Percentiles rank a stretch among this genome's conserved stretches.
These are phyloP conservation scores for Drosophila kepulauana DNA, from an alignment of 1,140 invertebrate genomes.

Conservation along the genomic window DNA sequence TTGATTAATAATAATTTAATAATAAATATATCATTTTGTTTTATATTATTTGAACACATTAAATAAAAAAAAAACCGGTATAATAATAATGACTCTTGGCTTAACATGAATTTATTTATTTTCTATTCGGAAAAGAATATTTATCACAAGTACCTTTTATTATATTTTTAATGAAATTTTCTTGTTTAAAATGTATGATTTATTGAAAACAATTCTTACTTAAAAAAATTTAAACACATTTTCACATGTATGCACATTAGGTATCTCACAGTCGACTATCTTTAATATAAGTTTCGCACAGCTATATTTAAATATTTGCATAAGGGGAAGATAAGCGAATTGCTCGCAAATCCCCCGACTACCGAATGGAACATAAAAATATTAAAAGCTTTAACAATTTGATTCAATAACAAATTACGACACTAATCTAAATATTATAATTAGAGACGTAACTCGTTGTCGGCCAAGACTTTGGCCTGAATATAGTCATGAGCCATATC, in stretches of 20 bases:
- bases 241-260: not conserved
- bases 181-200: no score
- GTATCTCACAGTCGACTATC: not conserved
- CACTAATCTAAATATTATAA: constrained; percentile 13
- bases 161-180: no score
- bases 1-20: no score
- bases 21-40: no score
- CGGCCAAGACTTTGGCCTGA: not conserved
- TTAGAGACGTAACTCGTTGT: constrained; percentile 7
- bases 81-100: no score
- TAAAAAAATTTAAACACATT: no score
- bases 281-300: not conserved
- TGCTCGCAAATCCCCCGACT: not conserved
- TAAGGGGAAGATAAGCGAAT: constrained; percentile 6
- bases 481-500: constrained; percentile 3
- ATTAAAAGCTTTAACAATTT: constrained; percentile 7
- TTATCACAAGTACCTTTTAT: no score
- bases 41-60: no score
- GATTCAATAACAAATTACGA: constrained; percentile 1
- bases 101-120: no score
- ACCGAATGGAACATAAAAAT: not conserved
- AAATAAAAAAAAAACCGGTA: no score
- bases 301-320: constrained; percentile 14
- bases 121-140: no score
- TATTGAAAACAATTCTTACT: no score